Percentiles rank a stretch among this genome's conserved stretches.
phyloP scores from a whole-genome alignment of 2,113 vertebrate genomes.

The Axis porcinus region DNA sequence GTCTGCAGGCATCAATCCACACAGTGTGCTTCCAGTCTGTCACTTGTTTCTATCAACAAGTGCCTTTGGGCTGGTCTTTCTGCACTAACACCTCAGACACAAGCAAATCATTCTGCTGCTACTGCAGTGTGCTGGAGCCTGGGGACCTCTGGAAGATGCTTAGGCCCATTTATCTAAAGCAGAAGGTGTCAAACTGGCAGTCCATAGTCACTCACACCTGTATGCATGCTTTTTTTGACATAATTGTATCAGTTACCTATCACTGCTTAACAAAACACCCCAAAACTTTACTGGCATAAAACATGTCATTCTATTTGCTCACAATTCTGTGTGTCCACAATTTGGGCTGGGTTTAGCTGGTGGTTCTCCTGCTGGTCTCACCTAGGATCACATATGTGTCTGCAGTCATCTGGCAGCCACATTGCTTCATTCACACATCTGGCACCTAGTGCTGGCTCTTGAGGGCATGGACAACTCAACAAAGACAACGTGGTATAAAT shows the following conservation, averaged over 20 bases:
- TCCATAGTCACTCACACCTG: neutral
- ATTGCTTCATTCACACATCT: neutral
- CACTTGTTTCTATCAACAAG: neutral
- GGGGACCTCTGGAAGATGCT: neutral
- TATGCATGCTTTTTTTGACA: neutral
- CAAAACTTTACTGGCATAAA: neutral
- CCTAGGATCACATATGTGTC: neutral
- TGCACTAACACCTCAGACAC: neutral
- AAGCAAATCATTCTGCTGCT: neutral
- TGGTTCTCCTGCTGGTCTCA: neutral
- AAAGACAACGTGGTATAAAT: neutral
- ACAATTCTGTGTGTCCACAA: neutral
- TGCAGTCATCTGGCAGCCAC: neutral
- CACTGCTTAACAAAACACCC: neutral
- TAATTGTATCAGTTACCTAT: neutral
- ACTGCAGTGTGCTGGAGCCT: neutral
- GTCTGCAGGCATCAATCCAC: neutral
- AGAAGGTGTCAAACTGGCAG: neutral
- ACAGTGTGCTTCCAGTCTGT: neutral
- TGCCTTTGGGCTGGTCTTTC: neutral
- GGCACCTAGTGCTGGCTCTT: neutral
- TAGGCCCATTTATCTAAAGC: neutral
- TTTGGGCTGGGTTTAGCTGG: neutral
- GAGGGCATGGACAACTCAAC: neutral
- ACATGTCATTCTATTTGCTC: neutral